A percentile compares a stretch with the other conserved stretches of the same genome.
Evolutionary conservation across 2,797 vertebrate species (phyloP).

Genomic region (Sebastes vulpes): DNA sequence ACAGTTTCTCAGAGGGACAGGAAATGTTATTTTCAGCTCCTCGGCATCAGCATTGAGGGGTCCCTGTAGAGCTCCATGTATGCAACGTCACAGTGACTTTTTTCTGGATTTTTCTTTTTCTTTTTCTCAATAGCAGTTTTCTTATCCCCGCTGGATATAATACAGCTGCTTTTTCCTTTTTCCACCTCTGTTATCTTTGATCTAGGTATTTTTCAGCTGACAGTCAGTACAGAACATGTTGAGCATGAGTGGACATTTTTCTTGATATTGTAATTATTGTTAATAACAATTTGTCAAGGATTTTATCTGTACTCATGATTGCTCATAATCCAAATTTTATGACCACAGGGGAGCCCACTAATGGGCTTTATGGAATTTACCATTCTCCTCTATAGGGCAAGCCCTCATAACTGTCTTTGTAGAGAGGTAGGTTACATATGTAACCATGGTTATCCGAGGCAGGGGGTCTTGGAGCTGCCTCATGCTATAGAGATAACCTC

Average conservation of each 20-base stretch:
- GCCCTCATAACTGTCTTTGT: neutral
- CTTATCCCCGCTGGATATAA: neutral
- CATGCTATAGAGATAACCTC: neutral
- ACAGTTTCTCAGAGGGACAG: conserved; percentile 64
- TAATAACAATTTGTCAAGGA: neutral
- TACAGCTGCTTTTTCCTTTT: neutral
- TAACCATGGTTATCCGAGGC: neutral
- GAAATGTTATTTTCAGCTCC: conserved; percentile 70
- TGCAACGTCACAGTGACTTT: conserved; percentile 17
- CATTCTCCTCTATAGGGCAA: neutral
- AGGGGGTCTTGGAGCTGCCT: neutral
- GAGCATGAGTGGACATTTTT: neutral
- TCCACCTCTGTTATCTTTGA: conserved; percentile 2
- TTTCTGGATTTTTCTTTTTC: neutral
- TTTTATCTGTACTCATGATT: neutral
- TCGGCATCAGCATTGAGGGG: conserved; percentile 56
- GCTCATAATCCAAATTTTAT: conserved; percentile 4
- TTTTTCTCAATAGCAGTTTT: neutral
- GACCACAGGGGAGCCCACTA: neutral
- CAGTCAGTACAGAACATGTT: neutral
- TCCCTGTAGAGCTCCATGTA: conserved; percentile 36
- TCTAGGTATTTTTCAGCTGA: neutral
- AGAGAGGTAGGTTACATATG: neutral
- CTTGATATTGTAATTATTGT: neutral
- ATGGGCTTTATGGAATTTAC: neutral